Evolutionary conservation across 37 sponge, comb jelly and placozoan genomes (phyloP).

Genomic region (Hormiphora californensis): DNA sequence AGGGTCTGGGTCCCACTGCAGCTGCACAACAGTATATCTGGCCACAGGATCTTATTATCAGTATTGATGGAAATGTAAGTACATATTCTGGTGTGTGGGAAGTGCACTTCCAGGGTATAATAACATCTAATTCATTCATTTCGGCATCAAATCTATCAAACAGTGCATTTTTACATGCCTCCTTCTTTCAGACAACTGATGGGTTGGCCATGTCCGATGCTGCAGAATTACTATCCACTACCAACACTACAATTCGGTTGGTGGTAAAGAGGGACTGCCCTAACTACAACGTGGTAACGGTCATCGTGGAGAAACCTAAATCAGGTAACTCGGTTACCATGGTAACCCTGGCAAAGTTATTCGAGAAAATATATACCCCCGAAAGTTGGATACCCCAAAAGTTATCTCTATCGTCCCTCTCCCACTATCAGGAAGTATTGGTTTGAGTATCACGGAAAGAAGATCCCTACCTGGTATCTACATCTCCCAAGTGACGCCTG

Average conservation of each 20-base stretch:
- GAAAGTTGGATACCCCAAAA: background rate
- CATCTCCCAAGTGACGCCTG: constrained; percentile 35
- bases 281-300: background rate
- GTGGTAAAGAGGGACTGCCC: constrained; percentile 38
- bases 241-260: background rate
- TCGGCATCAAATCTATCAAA: too few species aligned
- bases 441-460: constrained; percentile 11
- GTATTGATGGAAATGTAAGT: background rate
- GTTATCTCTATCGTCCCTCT: background rate
- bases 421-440: constrained; percentile 31
- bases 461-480: constrained; percentile 48
- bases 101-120: too few species aligned
- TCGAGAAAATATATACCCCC: background rate
- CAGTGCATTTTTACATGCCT: too few species aligned
- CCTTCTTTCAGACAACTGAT: constrained; percentile 1
- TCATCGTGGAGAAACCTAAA: constrained; percentile 29
- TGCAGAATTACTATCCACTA: constrained; percentile 5
- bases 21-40: constrained; percentile 38
- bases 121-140: too few species aligned
- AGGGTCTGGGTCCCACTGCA: background rate
- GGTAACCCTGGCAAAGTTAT: background rate
- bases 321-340: background rate
- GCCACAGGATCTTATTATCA: constrained; percentile 46
- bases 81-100: too few species aligned
- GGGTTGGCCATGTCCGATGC: constrained; percentile 43